Percentiles rank a stretch among this genome's conserved stretches.
Evolutionary conservation across 2,888 invertebrate species (phyloP).

Genomic region (Neria commutata): DNA sequence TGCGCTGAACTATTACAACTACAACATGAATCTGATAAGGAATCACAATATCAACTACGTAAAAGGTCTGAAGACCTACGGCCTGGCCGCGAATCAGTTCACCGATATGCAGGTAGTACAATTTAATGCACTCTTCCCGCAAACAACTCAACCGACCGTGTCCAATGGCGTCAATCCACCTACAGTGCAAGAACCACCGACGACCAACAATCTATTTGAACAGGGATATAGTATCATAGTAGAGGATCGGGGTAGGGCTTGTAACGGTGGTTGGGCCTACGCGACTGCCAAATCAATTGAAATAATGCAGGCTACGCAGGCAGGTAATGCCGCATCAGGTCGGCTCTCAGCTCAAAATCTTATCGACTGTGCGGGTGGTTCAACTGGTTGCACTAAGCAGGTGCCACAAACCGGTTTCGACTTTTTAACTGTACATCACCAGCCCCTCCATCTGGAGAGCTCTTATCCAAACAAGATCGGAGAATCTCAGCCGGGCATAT

Average conservation of each 20-base stretch:
- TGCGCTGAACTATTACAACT: constrained; percentile 43
- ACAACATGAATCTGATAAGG: constrained; percentile 38
- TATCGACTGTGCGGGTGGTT: constrained; percentile 74
- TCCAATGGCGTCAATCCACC: constrained; percentile 19
- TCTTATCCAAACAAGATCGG: constrained; percentile 72
- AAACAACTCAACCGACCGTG: constrained; percentile 20
- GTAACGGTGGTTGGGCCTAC: constrained; percentile 53
- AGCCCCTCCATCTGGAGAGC: constrained; percentile 79
- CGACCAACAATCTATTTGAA: constrained; percentile 3
- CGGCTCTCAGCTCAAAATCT: constrained; percentile 85
- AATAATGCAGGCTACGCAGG: constrained; percentile 32
- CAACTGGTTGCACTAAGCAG: constrained; percentile 72
- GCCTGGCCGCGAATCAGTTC: constrained; percentile 43
- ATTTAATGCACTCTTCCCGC: constrained; percentile 41
- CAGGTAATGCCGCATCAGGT: constrained; percentile 16
- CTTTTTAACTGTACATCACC: constrained; percentile 72
- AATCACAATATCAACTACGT: constrained; percentile 37
- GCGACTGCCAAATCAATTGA: constrained; percentile 42
- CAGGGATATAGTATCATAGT: constrained; percentile 15
- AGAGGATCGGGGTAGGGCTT: constrained; percentile 39
- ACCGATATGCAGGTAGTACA: constrained; percentile 41
- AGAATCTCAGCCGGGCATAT: constrained; percentile 39
- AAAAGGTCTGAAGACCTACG: constrained; percentile 31
- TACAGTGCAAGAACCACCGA: not conserved
- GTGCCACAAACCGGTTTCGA: constrained; percentile 78